Percentiles rank a stretch among this genome's conserved stretches.
phyloP scores from a whole-genome alignment of 2,797 vertebrate species.

The Telmatherina bonti region DNA sequence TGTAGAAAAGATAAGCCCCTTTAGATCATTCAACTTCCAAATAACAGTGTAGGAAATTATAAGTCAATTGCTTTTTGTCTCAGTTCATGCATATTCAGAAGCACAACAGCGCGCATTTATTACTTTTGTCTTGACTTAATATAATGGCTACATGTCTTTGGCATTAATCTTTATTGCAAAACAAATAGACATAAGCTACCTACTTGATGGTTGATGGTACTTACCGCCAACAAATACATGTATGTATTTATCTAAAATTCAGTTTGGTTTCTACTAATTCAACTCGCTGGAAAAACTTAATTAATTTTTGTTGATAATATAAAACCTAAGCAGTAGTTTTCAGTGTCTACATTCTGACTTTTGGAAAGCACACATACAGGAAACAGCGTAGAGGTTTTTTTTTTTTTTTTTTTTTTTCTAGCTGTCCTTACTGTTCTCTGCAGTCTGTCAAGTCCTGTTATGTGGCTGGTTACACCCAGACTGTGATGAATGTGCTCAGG shows the following conservation, averaged over 20 bases:
- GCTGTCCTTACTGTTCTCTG: background rate
- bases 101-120: rapidly evolving
- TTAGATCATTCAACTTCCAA: slow-evolving; percentile 41
- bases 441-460: slow-evolving; percentile 3
- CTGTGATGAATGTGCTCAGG: slow-evolving; percentile 3
- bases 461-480: slow-evolving; percentile 1
- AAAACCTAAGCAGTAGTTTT: background rate
- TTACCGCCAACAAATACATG: no score
- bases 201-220: background rate
- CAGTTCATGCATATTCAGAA: slow-evolving; percentile 6
- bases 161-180: background rate
- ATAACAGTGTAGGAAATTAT: slow-evolving; percentile 30
- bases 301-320: background rate
- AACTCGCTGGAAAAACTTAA: background rate
- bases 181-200: background rate
- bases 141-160: background rate
- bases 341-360: background rate
- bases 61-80: slow-evolving; percentile 14
- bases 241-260: background rate
- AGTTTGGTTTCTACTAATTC: background rate
- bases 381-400: no score
- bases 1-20: slow-evolving; percentile 48
- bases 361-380: background rate
- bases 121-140: background rate
- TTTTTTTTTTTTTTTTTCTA: background rate